phyloP scores from a whole-genome alignment of 2,888 invertebrate genomes.

The Lithosia quadra region DNA sequence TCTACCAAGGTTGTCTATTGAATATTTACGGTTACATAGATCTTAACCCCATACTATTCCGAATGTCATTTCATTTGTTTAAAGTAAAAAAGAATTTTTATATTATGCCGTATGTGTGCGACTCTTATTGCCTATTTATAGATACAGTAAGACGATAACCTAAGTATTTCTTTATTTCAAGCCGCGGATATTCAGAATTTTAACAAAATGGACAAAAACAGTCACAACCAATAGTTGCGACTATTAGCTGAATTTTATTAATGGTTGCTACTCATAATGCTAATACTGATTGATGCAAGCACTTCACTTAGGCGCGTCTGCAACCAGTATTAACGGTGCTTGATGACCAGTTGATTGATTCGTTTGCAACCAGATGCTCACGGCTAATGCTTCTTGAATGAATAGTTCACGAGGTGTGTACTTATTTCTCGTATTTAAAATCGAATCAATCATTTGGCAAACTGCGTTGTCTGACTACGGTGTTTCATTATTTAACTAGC shows the following conservation, averaged over 20 bases:
- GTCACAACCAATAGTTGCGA: conserved; percentile 19
- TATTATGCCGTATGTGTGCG: not conserved
- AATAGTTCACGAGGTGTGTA: not conserved
- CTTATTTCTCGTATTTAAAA: not conserved
- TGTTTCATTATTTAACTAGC: not conserved
- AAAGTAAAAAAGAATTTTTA: not conserved
- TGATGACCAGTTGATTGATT: conserved; percentile 24
- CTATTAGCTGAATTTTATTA: conserved; percentile 36
- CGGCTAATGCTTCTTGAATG: conserved; percentile 5
- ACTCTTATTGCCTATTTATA: too few relatives aligned
- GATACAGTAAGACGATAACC: not conserved
- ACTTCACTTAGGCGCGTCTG: conserved; percentile 19
- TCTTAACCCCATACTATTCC: not conserved
- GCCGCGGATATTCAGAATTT: conserved; percentile 4
- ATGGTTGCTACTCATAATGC: conserved; percentile 38
- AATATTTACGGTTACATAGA: conserved; percentile 31
- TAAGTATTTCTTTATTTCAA: not conserved
- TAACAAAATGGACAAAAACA: not conserved
- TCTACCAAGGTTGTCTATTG: conserved; percentile 43
- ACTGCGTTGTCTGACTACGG: not conserved
- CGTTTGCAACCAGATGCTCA: conserved; percentile 3
- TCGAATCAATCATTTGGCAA: not conserved
- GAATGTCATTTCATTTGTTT: not conserved
- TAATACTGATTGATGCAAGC: conserved; percentile 37
- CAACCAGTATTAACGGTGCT: conserved; percentile 17